Conservation (phyloP, 92 coral and sea anemone species). For the Scolanthus callimorphus region DNA sequence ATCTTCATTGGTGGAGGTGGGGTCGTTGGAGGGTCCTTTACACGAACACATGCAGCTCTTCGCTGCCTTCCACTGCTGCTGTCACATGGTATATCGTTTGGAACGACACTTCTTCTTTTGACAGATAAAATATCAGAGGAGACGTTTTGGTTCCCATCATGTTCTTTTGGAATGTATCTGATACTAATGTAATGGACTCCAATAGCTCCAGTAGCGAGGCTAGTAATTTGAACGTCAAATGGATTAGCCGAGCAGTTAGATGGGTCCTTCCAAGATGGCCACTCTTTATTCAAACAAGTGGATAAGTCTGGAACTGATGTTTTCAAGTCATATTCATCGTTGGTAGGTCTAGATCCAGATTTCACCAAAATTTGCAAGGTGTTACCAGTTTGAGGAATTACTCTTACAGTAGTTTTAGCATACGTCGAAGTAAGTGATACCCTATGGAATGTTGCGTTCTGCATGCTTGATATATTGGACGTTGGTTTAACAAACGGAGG, state of each 20-base stretch:
- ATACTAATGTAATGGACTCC: constrained; percentile 78
- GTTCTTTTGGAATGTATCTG: constrained; percentile 19
- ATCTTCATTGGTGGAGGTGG: constrained; percentile 70
- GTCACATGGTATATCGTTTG: too few species aligned
- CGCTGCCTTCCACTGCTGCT: constrained; percentile 51
- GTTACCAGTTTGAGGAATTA: constrained; percentile 41
- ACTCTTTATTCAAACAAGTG: constrained; percentile 26
- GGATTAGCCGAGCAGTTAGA: constrained; percentile 60
- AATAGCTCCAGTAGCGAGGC: constrained; percentile 58
- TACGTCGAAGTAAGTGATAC: constrained; percentile 33
- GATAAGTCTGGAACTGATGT: constrained; percentile 50
- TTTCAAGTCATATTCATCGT: constrained; percentile 36
- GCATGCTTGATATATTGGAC: constrained; percentile 11
- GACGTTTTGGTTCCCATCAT: background rate
- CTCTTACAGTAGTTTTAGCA: constrained; percentile 26
- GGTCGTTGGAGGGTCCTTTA: constrained; percentile 87
- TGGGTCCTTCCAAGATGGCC: constrained; percentile 1
- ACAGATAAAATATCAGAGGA: too few species aligned
- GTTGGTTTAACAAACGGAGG: constrained; percentile 72
- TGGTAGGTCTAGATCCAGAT: constrained; percentile 32
- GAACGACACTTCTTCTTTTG: too few species aligned
- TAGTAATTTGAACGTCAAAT: constrained; percentile 38
- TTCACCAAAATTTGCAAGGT: constrained; percentile 43
- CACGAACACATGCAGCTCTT: constrained; percentile 66
- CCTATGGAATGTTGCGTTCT: constrained; percentile 44